phyloP scores from a whole-genome alignment of 2,113 vertebrate species.

The Pagrus major region DNA sequence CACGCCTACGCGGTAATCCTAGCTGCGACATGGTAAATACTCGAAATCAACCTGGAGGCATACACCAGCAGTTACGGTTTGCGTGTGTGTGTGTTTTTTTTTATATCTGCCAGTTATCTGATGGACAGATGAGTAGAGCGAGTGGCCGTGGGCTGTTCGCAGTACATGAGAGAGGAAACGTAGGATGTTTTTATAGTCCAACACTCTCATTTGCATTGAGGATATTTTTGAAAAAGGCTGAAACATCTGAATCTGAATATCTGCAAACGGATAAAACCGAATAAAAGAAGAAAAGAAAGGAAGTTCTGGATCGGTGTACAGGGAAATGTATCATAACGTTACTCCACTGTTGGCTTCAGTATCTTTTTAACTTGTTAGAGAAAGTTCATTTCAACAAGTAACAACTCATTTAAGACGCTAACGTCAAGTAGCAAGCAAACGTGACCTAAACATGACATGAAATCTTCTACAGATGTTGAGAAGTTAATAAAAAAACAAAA shows the following conservation, averaged over 20 bases:
- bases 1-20: neutral
- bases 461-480: too few relatives aligned
- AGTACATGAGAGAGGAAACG: conserved; percentile 24
- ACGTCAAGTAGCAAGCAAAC: too few relatives aligned
- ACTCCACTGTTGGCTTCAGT: neutral
- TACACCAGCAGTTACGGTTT: neutral
- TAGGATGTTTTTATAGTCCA: conserved; percentile 6
- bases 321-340: neutral
- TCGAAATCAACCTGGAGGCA: conserved; percentile 25
- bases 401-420: too few relatives aligned
- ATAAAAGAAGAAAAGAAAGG: neutral
- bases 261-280: neutral
- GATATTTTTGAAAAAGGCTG: conserved; percentile 6
- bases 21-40: conserved; percentile 11
- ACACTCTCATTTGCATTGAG: conserved; percentile 22
- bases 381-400: neutral
- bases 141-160: conserved; percentile 10
- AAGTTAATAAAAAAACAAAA: too few relatives aligned
- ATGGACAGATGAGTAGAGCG: conserved; percentile 20
- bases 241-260: conserved; percentile 1
- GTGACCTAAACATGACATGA: too few relatives aligned
- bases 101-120: conserved; percentile 5
- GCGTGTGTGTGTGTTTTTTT: conserved; percentile 13
- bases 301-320: neutral
- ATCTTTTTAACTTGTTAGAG: neutral